phyloP scores from a whole-genome alignment of 1,140 invertebrate species.

The Apolygus lucorum region DNA sequence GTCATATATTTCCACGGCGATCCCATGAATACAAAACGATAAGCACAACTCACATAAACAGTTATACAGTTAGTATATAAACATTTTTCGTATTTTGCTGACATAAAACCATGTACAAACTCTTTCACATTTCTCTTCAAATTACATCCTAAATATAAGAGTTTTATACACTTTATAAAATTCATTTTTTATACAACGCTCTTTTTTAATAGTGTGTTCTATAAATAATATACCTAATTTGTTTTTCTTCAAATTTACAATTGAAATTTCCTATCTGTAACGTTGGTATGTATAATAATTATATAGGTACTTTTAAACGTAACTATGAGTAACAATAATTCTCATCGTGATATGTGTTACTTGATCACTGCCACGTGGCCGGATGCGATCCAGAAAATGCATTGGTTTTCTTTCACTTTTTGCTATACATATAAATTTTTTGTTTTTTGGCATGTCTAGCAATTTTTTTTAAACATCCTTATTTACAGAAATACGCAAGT shows the following conservation, averaged over 20 bases:
- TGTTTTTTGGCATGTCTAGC: conserved; percentile 1
- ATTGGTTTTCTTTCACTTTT: too few species aligned
- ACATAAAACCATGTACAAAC: conserved; percentile 16
- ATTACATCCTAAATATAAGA: neutral
- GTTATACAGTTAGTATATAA: conserved; percentile 22
- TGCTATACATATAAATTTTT: too few species aligned
- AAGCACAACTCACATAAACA: conserved; percentile 25
- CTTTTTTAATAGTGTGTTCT: conserved; percentile 1
- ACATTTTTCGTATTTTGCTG: conserved; percentile 11
- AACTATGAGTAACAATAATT: neutral
- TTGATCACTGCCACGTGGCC: conserved; percentile 10
- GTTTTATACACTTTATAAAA: conserved; percentile 16
- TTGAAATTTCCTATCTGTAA: neutral
- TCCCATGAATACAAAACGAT: conserved; percentile 21
- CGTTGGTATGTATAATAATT: neutral
- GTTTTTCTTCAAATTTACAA: conserved; percentile 8
- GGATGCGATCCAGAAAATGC: neutral
- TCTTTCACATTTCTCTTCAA: conserved; percentile 1
- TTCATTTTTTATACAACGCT: neutral
- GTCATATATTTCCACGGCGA: conserved; percentile 16
- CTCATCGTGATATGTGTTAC: neutral
- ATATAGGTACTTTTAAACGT: neutral
- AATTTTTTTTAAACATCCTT: neutral
- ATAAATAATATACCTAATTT: too few species aligned
- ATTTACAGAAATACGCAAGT: conserved; percentile 1